Conservation (phyloP, 2,797 vertebrate genomes). For the Urocyon cinereoargenteus region DNA sequence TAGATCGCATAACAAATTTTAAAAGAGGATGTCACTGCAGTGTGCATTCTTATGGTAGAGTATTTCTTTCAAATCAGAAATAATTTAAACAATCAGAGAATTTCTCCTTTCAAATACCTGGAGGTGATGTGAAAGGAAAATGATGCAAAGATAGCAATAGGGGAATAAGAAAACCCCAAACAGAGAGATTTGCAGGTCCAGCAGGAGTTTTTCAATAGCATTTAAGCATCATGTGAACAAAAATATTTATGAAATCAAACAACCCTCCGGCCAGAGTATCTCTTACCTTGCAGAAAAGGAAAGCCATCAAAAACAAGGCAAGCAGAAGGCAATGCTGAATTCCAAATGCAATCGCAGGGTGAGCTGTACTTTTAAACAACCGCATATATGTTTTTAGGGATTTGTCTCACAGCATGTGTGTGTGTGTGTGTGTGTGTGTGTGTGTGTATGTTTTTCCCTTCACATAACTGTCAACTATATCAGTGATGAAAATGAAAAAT, state of each 20-base stretch:
- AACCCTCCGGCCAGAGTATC: background rate
- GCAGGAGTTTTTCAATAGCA: background rate
- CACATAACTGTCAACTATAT: slow-evolving; percentile 69
- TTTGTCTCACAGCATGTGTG: slow-evolving; percentile 11
- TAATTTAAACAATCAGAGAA: slow-evolving; percentile 63
- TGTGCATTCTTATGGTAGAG: background rate
- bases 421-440: background rate
- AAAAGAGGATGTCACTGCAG: background rate
- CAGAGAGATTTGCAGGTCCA: background rate
- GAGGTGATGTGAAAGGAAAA: background rate
- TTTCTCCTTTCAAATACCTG: background rate
- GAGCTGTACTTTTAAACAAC: slow-evolving; percentile 69
- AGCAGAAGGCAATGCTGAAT: slow-evolving; percentile 46
- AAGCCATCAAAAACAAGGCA: slow-evolving; percentile 55
- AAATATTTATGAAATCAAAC: slow-evolving; percentile 69
- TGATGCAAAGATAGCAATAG: background rate
- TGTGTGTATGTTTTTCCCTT: background rate
- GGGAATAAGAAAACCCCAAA: background rate
- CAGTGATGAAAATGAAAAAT: slow-evolving; percentile 78
- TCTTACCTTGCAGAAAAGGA: slow-evolving; percentile 35
- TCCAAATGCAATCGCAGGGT: slow-evolving; percentile 6
- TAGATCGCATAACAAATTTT: slow-evolving; percentile 55
- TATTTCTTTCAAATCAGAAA: slow-evolving; percentile 47
- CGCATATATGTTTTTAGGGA: slow-evolving; percentile 52
- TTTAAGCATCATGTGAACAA: slow-evolving; percentile 51